Evolutionary conservation across 2,888 invertebrate genomes (phyloP), one percentile per base, ranked within the genome.

Genomic region (Lithophane socia): DNA sequence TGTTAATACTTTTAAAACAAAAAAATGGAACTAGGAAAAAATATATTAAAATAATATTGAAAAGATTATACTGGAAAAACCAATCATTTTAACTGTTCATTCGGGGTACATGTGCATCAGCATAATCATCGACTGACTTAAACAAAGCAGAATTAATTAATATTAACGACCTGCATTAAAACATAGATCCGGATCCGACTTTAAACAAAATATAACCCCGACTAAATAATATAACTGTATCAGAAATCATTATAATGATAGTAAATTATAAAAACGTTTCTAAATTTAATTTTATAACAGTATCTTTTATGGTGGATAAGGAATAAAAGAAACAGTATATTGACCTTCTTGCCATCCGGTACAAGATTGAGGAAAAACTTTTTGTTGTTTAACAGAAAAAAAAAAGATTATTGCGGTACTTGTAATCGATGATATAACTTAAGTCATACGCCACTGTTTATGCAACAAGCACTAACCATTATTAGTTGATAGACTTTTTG

Each of bases 191-290:
- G 83, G 70, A 77, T 77, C 64, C 18, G 21, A 73, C 65, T 16
- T 12, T n/a, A 66, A 65, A 78, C 65, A 66, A 54, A 71, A 71
- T 69, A 75, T 37, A 66, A 71, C 61, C 65, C 70, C 56, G 64
- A 3, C 65, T 65, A 52, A 61, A 65, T 71, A 71, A 61, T 71
- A 29, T 85, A 83, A 79, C 83, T 75, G 83, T 75, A 79, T 56
- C 37, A 75, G 64, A 83, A 83, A 75, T 83, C 60, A 66, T 68
- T 75, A 79, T 79, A 67, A 77, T 76, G n/a, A 73, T 70, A 70
- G 60, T 58, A 64, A 82, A 78, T 82, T 74, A 69, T 67, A 82
- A 74, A 82, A 82, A 77, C 54, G 68, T 82, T 82, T 82, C 47
- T 71, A 47, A 71, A 67, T 58, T 68, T 68, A 81, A 82, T 86